These are phyloP conservation scores for Rhorus exstirpatorius DNA, from an alignment of 2,888 invertebrate species.

Conservation along the genomic window DNA sequence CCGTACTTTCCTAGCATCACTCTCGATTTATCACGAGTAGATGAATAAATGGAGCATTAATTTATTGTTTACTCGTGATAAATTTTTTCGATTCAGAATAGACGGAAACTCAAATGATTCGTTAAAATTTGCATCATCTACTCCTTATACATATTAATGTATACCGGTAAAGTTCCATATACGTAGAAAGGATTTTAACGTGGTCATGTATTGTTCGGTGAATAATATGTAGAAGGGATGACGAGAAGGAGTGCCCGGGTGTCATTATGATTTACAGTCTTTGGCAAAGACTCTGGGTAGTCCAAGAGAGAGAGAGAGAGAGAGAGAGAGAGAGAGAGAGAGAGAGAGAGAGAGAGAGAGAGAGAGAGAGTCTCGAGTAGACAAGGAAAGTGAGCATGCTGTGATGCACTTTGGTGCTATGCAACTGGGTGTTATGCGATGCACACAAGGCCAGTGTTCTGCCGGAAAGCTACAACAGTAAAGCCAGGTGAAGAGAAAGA, in stretches of 20 bases:
- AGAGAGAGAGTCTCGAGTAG: no score
- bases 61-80: no score
- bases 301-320: not conserved
- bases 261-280: constrained; percentile 66
- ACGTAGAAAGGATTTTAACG: constrained; percentile 38
- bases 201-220: constrained; percentile 29
- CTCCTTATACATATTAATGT: no score
- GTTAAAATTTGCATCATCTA: no score
- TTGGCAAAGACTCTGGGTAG: constrained; percentile 37
- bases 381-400: constrained; percentile 24
- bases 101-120: no score
- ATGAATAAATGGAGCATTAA: no score
- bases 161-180: not conserved
- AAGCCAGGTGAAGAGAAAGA: constrained; percentile 2
- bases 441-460: constrained; percentile 12
- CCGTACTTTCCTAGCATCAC: no score
- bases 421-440: not conserved
- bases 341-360: no score
- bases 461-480: constrained; percentile 47
- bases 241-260: constrained; percentile 65
- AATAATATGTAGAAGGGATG: constrained; percentile 54
- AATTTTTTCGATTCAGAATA: no score
- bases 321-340: constrained; percentile 8
- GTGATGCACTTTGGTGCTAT: constrained; percentile 27
- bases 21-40: no score